Evolutionary conservation across 2,797 vertebrate genomes (phyloP), one percentile per base, ranked within the genome.

Genomic region (Tapera naevia): DNA sequence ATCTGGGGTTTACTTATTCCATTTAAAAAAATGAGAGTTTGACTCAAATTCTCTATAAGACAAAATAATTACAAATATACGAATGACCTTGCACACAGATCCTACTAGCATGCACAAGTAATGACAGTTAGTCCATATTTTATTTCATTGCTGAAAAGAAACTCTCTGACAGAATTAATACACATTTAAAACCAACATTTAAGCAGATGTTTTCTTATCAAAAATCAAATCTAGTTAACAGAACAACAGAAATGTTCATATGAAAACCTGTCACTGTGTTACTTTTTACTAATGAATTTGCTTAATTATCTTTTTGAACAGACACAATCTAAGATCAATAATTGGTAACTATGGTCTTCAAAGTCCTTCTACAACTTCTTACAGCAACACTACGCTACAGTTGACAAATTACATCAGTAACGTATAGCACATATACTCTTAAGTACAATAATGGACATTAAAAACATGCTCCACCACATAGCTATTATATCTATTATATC

Each of bases 401-500:
- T n/a, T 92, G 72, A 88, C 54, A 91, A 87, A 88, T 73, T 80
- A 32, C 30, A 65, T 56, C 43, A 91, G 18, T 54, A 87, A 71
- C 35, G n/a, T 70, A 85, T 70, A 85, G 80, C 41, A 91, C 45
- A 74, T 80, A 67, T 67, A 93, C 67, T 94, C 56, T 53, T 76
- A 94, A 94, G 64, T 71, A 79, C 27, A 85, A 65, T 87, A 83
- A 94, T 65, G 86, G 93, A 39, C 91, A 91, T 94, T 91, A 85
- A 95, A 95, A 92, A 67, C 71, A 65, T 58, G 72, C 21, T 89
- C 41, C 89, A 89, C 75, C 82, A 89, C 15, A 5, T 90, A 60
- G 85, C 90, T 87, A 25, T 93, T 95, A n/a, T n/a, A n/a, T n/a
- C n/a, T n/a, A n/a, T 93, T 95, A 74, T 53, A 73, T 85, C 83